Percentiles rank a stretch among this genome's conserved stretches.
phyloP scores from a whole-genome alignment of 2,113 vertebrate genomes.

The Trogon surrucura region DNA sequence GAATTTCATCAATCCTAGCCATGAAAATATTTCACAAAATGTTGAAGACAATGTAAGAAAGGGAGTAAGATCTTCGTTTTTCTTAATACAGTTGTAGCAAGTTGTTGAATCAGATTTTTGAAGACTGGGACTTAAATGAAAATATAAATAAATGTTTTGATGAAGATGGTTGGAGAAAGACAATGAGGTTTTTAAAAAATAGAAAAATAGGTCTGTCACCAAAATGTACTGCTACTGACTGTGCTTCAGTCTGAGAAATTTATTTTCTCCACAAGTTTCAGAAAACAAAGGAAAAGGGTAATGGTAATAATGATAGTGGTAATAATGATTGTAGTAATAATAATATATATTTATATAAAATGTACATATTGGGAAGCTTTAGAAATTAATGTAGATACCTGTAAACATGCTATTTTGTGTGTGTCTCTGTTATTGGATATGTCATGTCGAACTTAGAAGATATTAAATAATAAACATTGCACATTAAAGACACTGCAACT shows the following conservation, averaged over 20 bases:
- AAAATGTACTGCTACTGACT: not conserved
- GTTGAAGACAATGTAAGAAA: not conserved
- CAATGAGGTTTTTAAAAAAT: not conserved
- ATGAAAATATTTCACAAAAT: not conserved
- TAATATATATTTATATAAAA: not conserved
- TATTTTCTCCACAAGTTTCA: not conserved
- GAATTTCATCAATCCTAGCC: not conserved
- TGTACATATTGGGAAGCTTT: not conserved
- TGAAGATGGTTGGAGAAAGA: not conserved
- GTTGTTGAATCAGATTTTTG: not conserved
- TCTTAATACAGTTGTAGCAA: not conserved
- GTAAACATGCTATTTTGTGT: not conserved
- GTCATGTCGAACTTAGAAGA: not conserved
- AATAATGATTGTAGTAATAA: not conserved
- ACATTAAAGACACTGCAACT: not conserved
- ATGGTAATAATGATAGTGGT: not conserved
- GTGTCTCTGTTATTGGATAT: not conserved
- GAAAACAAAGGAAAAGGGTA: not conserved
- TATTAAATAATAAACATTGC: slow-evolving; percentile 2
- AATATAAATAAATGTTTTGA: not conserved
- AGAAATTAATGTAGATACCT: not conserved
- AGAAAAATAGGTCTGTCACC: not conserved
- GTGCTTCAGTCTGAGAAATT: not conserved
- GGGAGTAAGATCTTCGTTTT: not conserved
- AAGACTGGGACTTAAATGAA: not conserved